A percentile compares a stretch with the other conserved stretches of the same genome.
Evolutionary conservation across 2,888 invertebrate genomes (phyloP).

Genomic region (Apamea sordens): DNA sequence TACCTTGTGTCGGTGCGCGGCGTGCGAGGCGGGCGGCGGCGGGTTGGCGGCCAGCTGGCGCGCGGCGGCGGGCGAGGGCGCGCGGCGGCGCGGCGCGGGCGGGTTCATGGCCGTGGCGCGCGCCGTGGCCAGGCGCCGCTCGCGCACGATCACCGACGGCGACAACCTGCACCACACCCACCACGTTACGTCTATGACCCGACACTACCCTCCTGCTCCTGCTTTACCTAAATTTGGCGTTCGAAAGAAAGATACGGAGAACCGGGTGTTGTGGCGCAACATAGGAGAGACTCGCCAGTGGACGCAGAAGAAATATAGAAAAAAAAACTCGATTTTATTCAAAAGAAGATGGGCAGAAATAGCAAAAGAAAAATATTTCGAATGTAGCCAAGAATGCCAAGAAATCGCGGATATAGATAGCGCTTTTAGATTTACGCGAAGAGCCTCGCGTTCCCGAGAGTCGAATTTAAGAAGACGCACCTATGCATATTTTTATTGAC

Average conservation of each 20-base stretch:
- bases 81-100: slow-evolving; percentile 91
- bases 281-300: slow-evolving; percentile 39
- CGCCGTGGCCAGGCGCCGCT: slow-evolving; percentile 91
- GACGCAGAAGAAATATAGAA: slow-evolving; percentile 56
- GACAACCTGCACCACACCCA: slow-evolving; percentile 82
- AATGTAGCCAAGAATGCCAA: slow-evolving; percentile 37
- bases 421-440: slow-evolving; percentile 57
- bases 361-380: slow-evolving; percentile 49
- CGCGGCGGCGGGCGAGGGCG: slow-evolving; percentile 85
- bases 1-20: slow-evolving; percentile 76
- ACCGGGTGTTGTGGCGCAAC: slow-evolving; percentile 35
- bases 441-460: slow-evolving; percentile 33
- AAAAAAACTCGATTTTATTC: slow-evolving; percentile 34
- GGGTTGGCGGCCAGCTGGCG: slow-evolving; percentile 90
- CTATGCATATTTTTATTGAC: slow-evolving; percentile 20
- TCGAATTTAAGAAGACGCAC: slow-evolving; percentile 54
- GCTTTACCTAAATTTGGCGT: neutral
- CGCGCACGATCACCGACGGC: slow-evolving; percentile 92
- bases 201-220: neutral
- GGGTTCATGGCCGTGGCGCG: slow-evolving; percentile 94
- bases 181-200: neutral
- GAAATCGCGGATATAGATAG: slow-evolving; percentile 46
- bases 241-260: neutral
- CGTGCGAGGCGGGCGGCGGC: slow-evolving; percentile 86
- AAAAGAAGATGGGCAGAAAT: slow-evolving; percentile 48